Evolutionary conservation across 2,888 invertebrate genomes (phyloP), one percentile per base, ranked within the genome.

Genomic region (Chamaedrilus cognettii): DNA sequence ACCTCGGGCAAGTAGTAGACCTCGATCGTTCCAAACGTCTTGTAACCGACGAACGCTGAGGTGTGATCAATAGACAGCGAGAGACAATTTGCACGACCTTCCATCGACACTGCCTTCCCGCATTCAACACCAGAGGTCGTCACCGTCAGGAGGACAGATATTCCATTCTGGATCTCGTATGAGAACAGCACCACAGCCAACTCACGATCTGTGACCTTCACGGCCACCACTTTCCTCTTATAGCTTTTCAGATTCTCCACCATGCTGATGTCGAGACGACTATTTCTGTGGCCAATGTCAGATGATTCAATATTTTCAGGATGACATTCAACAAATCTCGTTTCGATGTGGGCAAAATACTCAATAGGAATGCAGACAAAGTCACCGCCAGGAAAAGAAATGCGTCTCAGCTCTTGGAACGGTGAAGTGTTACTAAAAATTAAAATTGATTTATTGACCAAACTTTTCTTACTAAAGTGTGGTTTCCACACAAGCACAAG

Each of bases 131-230:
- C 62, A 1, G 31, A 4, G 19, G 1, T n/a, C n/a, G 23, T 31
- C 23, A 62, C 30, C 1, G 51, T 33, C n/a, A 49, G 51, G 2
- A 62, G 30, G 7, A 49, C 19, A 5, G 62, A 62, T 15, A 31
- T 30, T 2, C 62, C 62, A n/a, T 49, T 26, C 4, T 62, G 51
- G 23, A n/a, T 3, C 19, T n/a, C 19, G 51, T 50, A 62, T n/a
- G 62, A 19, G 52, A 62, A 62, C 2, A 62, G 31, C 15, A 62
- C 52, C 3, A 62, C 33, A 4, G 28, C n/a, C 2, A 62, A 52
- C 19, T 28, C 62, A n/a, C n/a, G 51, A 15, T 62, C 62, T 2
- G 62, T 62, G 52, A 62, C 51, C 33, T 62, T 30, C 31, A 62
- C 5, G 2, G 33, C 62, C 30, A 62, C 30, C 30, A 62, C 19